phyloP scores from a whole-genome alignment of 1,140 invertebrate species.

The Diprion similis region DNA sequence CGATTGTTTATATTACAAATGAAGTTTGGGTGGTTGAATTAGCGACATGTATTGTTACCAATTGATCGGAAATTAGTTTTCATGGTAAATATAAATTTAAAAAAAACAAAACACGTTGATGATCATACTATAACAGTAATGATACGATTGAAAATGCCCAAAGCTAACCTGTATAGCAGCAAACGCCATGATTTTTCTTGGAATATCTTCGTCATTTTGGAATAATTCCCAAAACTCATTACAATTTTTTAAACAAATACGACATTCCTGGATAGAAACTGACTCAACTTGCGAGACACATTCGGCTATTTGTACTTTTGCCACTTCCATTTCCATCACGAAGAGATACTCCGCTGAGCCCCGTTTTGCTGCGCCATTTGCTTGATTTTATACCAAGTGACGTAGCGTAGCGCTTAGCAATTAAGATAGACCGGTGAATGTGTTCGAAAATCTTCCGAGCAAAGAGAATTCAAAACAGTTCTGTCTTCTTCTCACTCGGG shows the following conservation, averaged over 20 bases:
- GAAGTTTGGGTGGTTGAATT: too few relatives aligned
- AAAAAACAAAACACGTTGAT: conserved; percentile 12
- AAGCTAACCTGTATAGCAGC: conserved; percentile 53
- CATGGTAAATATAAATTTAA: not conserved
- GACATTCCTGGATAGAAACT: conserved; percentile 34
- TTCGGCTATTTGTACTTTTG: conserved; percentile 10
- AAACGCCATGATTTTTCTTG: conserved; percentile 47
- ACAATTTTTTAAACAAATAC: conserved; percentile 42
- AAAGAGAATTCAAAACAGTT: too few relatives aligned
- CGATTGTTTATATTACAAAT: not conserved
- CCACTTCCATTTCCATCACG: conserved; percentile 13
- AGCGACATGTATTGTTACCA: not conserved
- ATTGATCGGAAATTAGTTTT: not conserved
- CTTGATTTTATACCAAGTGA: not conserved
- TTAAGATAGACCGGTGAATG: too few relatives aligned
- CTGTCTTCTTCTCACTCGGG: too few relatives aligned
- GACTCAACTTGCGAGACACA: not conserved
- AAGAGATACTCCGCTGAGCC: not conserved
- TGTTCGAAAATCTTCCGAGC: too few relatives aligned
- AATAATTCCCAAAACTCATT: conserved; percentile 41
- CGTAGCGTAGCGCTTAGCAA: too few relatives aligned
- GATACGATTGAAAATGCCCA: not conserved
- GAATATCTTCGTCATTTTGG: conserved; percentile 34
- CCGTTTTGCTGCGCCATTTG: conserved; percentile 15
- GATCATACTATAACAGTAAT: not conserved